These are phyloP conservation scores for Protula sp. DNA, from an alignment of 2,888 invertebrate species.

Conservation along the genomic window DNA sequence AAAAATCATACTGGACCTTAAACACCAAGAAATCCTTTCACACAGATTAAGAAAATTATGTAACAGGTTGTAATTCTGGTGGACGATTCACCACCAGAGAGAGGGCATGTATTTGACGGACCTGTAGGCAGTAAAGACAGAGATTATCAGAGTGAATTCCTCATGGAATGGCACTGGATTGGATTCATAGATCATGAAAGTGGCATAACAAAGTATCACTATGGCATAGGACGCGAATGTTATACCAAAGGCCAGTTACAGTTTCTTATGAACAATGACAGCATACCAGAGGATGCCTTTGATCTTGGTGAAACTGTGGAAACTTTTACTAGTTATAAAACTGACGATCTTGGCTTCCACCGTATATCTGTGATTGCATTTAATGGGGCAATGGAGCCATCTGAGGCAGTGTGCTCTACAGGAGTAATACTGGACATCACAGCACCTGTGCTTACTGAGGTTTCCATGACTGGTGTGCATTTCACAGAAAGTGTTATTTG, in stretches of 20 bases:
- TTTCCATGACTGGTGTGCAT: not conserved
- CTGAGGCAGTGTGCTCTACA: not conserved
- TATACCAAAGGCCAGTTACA: not conserved
- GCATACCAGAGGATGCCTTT: not conserved
- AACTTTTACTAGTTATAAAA: not conserved
- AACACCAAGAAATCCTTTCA: too few relatives aligned
- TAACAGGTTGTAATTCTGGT: not conserved
- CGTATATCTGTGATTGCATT: constrained; percentile 1
- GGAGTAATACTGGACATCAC: not conserved
- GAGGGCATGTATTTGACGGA: not conserved
- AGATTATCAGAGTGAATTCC: not conserved
- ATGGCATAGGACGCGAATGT: not conserved
- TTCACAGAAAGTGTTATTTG: not conserved
- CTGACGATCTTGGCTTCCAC: not conserved
- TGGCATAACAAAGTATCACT: not conserved
- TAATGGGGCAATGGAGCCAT: not conserved
- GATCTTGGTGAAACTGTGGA: not conserved
- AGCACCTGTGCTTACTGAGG: not conserved
- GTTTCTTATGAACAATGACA: not conserved
- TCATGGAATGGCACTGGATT: not conserved
- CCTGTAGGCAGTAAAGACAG: not conserved
- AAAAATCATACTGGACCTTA: too few relatives aligned
- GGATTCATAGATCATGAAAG: constrained; percentile 2
- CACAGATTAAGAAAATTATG: too few relatives aligned
- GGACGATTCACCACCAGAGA: not conserved